These are phyloP conservation scores for Orthosia gothica DNA, from an alignment of 2,888 invertebrate genomes.

Conservation along the genomic window DNA sequence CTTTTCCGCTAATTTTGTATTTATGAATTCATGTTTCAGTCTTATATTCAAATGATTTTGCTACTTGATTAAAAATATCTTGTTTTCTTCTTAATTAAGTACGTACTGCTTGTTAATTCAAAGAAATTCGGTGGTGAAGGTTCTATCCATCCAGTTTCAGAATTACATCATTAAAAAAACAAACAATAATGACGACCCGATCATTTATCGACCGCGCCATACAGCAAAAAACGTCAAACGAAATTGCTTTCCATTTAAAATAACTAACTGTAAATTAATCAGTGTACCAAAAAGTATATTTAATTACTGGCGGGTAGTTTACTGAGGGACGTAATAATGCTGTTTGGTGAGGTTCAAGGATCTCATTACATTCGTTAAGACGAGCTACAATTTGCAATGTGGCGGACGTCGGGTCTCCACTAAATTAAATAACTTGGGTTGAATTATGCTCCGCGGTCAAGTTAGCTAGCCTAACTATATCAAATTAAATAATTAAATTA, in stretches of 20 bases:
- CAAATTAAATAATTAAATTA: neutral
- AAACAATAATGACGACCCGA: conserved; percentile 30
- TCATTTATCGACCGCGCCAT: conserved; percentile 42
- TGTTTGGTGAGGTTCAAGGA: conserved; percentile 76
- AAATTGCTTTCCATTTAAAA: conserved; percentile 63
- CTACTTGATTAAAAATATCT: neutral
- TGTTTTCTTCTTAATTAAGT: too few relatives aligned
- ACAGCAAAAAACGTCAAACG: conserved; percentile 49
- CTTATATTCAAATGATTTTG: neutral
- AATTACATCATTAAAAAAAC: conserved; percentile 11
- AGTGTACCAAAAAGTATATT: conserved; percentile 61
- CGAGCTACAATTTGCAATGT: conserved; percentile 67
- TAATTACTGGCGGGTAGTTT: conserved; percentile 62
- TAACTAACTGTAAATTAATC: conserved; percentile 64
- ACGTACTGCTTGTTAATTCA: neutral
- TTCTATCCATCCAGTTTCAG: neutral
- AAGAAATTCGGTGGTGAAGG: neutral
- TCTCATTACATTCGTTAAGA: conserved; percentile 76
- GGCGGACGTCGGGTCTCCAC: conserved; percentile 69
- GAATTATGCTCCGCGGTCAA: conserved; percentile 12
- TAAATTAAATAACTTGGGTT: conserved; percentile 65
- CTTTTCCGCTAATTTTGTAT: neutral
- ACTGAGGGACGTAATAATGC: conserved; percentile 67
- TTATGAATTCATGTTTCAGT: neutral
- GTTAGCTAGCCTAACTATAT: conserved; percentile 6